Conservation (phyloP, 2,888 invertebrate genomes). For the Maniola hyperantus region DNA sequence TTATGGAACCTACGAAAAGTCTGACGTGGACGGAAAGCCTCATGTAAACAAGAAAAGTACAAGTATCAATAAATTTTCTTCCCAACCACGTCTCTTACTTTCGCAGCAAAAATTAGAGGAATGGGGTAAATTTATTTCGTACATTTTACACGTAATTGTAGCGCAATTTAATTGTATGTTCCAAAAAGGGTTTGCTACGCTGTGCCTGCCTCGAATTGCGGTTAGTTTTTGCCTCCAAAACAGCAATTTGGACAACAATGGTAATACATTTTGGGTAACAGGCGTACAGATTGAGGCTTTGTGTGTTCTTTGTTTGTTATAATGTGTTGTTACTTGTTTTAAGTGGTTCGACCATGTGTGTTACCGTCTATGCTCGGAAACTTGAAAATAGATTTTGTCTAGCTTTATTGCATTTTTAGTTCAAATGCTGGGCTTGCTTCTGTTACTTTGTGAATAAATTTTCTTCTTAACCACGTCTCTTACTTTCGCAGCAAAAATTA, state of each 20-base stretch:
- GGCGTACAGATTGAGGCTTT: slow-evolving; percentile 6
- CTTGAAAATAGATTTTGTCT: not conserved
- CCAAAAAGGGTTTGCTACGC: slow-evolving; percentile 15
- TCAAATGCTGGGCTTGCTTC: not conserved
- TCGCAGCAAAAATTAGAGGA: slow-evolving; percentile 8
- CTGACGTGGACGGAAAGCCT: no score
- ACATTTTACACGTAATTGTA: slow-evolving; percentile 15
- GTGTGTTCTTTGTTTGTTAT: slow-evolving; percentile 5
- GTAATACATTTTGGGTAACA: slow-evolving; percentile 19
- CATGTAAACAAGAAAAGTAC: not conserved
- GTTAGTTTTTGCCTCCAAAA: slow-evolving; percentile 22
- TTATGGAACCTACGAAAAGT: no score
- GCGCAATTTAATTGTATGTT: slow-evolving; percentile 17
- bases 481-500: slow-evolving; percentile 8
- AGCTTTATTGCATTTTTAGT: not conserved
- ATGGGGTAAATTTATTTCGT: slow-evolving; percentile 11
- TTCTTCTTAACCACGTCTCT: not conserved
- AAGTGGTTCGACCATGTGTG: slow-evolving; percentile 1
- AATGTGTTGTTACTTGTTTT: slow-evolving; percentile 10
- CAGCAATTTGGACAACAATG: slow-evolving; percentile 20
- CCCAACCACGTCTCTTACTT: not conserved
- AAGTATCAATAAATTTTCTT: not conserved
- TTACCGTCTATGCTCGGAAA: not conserved
- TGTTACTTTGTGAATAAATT: no score
- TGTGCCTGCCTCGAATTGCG: slow-evolving; percentile 16